Evolutionary conservation across 2,888 invertebrate genomes (phyloP).

Genomic region (Machimus rusticus): DNA sequence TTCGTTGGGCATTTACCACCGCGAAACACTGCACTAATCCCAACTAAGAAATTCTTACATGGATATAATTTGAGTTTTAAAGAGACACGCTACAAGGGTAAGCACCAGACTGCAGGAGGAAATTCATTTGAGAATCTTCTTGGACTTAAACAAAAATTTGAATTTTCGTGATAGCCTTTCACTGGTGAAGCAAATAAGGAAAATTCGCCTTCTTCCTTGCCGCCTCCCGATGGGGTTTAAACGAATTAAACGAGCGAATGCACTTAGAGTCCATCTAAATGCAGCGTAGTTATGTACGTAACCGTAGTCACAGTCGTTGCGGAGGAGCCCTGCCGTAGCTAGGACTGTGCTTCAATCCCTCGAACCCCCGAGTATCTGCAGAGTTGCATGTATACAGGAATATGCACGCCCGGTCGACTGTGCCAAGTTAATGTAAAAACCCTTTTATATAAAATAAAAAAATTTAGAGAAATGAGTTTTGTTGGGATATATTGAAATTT

Average conservation of each 20-base stretch:
- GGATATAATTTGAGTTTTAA: conserved; percentile 29
- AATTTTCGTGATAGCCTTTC: conserved; percentile 32
- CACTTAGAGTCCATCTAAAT: conserved; percentile 38
- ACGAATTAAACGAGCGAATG: conserved; percentile 37
- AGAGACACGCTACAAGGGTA: conserved; percentile 21
- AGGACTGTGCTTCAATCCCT: not conserved
- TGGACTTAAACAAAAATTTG: conserved; percentile 29
- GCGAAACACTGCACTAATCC: conserved; percentile 19
- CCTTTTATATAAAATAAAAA: conserved; percentile 25
- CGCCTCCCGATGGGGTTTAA: conserved; percentile 6
- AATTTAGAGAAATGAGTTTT: conserved; percentile 36
- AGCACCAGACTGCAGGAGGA: conserved; percentile 18
- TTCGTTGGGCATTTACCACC: conserved; percentile 14
- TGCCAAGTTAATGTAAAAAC: conserved; percentile 35
- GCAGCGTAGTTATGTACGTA: conserved; percentile 3
- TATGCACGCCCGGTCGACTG: conserved; percentile 23
- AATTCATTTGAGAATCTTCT: conserved; percentile 16
- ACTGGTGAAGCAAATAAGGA: conserved; percentile 27
- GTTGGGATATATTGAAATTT: conserved; percentile 36
- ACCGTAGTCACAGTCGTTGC: not conserved
- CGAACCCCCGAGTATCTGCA: not conserved
- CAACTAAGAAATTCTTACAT: conserved; percentile 18
- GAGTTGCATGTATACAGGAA: conserved; percentile 16
- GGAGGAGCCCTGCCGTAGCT: not conserved
- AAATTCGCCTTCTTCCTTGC: not conserved